phyloP scores from a whole-genome alignment of 2,113 vertebrate species.

The Catagonus wagneri region DNA sequence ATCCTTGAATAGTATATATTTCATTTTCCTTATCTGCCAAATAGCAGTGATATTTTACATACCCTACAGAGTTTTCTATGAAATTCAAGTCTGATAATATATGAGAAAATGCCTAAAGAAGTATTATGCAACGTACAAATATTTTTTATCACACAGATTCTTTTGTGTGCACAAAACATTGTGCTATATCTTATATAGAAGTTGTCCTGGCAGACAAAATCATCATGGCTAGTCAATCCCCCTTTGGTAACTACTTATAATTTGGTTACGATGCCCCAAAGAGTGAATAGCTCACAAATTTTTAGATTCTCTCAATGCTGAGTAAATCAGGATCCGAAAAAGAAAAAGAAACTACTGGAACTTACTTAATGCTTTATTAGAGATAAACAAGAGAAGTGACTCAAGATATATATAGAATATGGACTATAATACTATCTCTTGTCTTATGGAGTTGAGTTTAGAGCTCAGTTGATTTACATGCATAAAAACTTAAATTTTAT shows the following conservation, averaged over 20 bases:
- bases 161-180: conserved; percentile 1
- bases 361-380: not conserved
- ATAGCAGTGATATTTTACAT: conserved; percentile 60
- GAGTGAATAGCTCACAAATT: not conserved
- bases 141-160: conserved; percentile 40
- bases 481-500: not conserved
- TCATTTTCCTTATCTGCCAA: conserved; percentile 58
- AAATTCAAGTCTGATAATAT: conserved; percentile 44
- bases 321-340: not conserved
- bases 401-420: not conserved
- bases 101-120: conserved; percentile 48
- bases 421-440: not conserved
- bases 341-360: not conserved
- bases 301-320: not conserved
- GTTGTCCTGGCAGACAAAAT: conserved; percentile 43
- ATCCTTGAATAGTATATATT: conserved; percentile 6
- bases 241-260: conserved; percentile 13
- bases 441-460: not conserved
- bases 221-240: not conserved
- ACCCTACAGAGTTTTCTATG: conserved; percentile 20
- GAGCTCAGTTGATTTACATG: not conserved
- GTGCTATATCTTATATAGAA: not conserved
- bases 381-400: not conserved
- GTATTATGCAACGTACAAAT: conserved; percentile 36
- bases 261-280: not conserved